Evolutionary conservation across 2,888 invertebrate genomes (phyloP).

Genomic region (Drosophila flavopinicola): DNA sequence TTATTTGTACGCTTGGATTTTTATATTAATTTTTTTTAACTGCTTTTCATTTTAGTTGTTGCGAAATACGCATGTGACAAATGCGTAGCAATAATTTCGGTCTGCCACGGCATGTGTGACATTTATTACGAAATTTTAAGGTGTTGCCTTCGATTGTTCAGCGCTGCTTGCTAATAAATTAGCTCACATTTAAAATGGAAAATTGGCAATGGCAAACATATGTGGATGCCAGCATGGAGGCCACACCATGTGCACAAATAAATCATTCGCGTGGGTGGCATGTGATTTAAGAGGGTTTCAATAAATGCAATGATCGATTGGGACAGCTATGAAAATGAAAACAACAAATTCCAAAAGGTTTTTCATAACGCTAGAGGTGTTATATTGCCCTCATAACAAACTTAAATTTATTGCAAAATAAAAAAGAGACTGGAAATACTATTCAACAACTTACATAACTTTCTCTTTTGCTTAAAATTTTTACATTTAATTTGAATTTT

Average conservation of each 20-base stretch:
- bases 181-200: constrained; percentile 68
- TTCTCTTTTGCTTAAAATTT: too few relatives aligned
- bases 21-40: constrained; percentile 21
- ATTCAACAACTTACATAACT: too few relatives aligned
- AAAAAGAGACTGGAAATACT: too few relatives aligned
- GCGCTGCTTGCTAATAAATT: constrained; percentile 65
- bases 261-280: constrained; percentile 51
- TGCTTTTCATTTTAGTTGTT: constrained; percentile 35
- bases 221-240: constrained; percentile 35
- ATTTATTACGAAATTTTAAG: constrained; percentile 73
- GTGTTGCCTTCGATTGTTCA: constrained; percentile 52
- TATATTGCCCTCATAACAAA: not conserved
- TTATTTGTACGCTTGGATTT: constrained; percentile 49
- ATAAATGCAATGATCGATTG: constrained; percentile 39
- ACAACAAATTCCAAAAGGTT: not conserved
- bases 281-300: constrained; percentile 35
- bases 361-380: not conserved
- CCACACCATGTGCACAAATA: constrained; percentile 41
- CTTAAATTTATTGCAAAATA: not conserved
- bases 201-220: constrained; percentile 55
- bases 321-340: not conserved
- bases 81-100: constrained; percentile 73
- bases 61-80: constrained; percentile 59
- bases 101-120: constrained; percentile 66
- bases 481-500: too few relatives aligned